Evolutionary conservation across 2,797 vertebrate genomes (phyloP).

Genomic region (Myripristis murdjan): DNA sequence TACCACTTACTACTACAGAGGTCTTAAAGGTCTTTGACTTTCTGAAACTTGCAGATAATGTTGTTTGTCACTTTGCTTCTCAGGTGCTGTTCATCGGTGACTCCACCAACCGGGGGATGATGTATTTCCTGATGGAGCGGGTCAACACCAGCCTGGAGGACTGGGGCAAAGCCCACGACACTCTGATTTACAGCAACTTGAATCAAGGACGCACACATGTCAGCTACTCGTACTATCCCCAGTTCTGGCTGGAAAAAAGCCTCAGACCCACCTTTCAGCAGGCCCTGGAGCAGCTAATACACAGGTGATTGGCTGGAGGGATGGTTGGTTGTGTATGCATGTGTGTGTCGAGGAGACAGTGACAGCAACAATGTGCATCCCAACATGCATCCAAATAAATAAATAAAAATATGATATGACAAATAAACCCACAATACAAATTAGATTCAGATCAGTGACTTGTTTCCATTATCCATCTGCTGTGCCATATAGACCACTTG

Average conservation of each 20-base stretch:
- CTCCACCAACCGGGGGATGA: constrained; percentile 97
- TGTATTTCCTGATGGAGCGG: constrained; percentile 96
- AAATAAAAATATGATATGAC: too few relatives aligned
- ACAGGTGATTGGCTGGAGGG: constrained; percentile 85
- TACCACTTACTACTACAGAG: too few relatives aligned
- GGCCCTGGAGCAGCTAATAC: constrained; percentile 90
- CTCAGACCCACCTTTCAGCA: constrained; percentile 91
- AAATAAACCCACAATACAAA: too few relatives aligned
- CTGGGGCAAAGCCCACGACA: constrained; percentile 93
- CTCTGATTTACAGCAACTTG: constrained; percentile 89
- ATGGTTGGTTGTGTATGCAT: too few relatives aligned
- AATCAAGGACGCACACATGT: constrained; percentile 89
- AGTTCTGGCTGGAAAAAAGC: constrained; percentile 91
- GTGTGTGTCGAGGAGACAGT: too few relatives aligned
- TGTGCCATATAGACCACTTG: not conserved
- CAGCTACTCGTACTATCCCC: constrained; percentile 96
- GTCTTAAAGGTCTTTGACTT: too few relatives aligned
- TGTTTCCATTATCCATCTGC: not conserved
- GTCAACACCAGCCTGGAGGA: constrained; percentile 92
- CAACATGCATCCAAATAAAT: too few relatives aligned
- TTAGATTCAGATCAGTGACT: not conserved
- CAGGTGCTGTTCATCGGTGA: constrained; percentile 97
- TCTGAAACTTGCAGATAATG: too few relatives aligned
- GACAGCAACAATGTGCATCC: too few relatives aligned
- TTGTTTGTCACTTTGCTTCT: not conserved